Percentiles rank a stretch among this genome's conserved stretches.
Conservation (phyloP, 2,113 vertebrate species). For the Hiodon alosoides region DNA sequence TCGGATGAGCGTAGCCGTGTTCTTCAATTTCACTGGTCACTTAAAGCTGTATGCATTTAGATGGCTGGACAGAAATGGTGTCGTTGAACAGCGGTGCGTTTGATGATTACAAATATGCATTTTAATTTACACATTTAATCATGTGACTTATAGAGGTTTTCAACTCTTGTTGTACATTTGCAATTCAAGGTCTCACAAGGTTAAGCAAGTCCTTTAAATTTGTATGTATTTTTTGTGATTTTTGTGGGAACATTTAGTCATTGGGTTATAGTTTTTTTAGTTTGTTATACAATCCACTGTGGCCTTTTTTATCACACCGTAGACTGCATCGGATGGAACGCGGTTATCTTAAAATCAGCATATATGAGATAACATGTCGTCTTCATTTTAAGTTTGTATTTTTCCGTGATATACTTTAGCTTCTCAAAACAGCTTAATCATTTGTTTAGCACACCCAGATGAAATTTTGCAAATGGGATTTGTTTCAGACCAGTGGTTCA, state of each 20-base stretch:
- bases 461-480: conserved; percentile 55
- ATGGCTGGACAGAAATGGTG: too few species aligned
- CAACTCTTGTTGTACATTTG: too few species aligned
- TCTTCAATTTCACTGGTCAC: too few species aligned
- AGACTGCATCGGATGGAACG: not conserved
- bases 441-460: conserved; percentile 50
- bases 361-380: not conserved
- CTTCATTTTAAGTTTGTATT: not conserved
- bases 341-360: not conserved
- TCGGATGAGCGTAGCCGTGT: too few species aligned
- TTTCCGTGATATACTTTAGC: not conserved
- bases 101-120: too few species aligned
- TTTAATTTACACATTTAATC: too few species aligned
- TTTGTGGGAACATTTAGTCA: not conserved
- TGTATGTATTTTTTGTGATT: too few species aligned
- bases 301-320: not conserved
- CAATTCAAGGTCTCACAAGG: too few species aligned
- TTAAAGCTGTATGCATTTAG: too few species aligned
- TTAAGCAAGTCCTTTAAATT: too few species aligned
- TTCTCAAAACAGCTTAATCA: conserved; percentile 17
- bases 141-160: too few species aligned
- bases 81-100: too few species aligned
- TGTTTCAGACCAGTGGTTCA: conserved; percentile 46
- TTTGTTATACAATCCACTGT: not conserved
- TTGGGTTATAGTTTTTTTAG: conserved; percentile 31